Evolutionary conservation across 2,113 vertebrate genomes (phyloP).

Genomic region (Pavo muticus): DNA sequence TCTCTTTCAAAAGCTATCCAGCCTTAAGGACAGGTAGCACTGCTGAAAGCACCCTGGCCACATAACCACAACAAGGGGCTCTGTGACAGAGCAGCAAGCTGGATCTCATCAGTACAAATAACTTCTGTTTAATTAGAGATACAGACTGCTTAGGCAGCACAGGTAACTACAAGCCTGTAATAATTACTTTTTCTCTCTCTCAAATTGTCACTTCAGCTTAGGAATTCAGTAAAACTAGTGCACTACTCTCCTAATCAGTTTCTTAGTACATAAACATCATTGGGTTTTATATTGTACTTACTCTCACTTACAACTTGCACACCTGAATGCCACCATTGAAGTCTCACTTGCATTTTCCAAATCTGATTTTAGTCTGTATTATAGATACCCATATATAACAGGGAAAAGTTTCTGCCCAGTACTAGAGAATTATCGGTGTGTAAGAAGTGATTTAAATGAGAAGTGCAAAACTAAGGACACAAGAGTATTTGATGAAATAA

Average conservation of each 20-base stretch:
- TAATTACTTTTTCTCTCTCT: neutral
- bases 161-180: neutral
- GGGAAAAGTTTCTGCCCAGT: neutral
- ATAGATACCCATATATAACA: neutral
- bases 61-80: neutral
- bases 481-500: neutral
- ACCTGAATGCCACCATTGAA: neutral
- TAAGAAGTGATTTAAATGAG: neutral
- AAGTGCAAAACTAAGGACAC: neutral
- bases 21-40: neutral
- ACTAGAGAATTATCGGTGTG: neutral
- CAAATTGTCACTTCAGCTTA: neutral
- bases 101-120: neutral
- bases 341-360: neutral
- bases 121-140: neutral
- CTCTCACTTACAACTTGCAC: neutral
- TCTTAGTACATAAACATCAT: neutral
- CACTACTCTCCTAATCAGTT: neutral
- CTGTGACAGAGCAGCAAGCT: neutral
- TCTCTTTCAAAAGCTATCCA: neutral
- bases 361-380: neutral
- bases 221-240: neutral
- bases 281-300: neutral
- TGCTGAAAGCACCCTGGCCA: neutral
- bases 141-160: neutral